These are phyloP conservation scores for Ancistrus triradiatus DNA, from an alignment of 2,113 vertebrate genomes.

Conservation along the genomic window DNA sequence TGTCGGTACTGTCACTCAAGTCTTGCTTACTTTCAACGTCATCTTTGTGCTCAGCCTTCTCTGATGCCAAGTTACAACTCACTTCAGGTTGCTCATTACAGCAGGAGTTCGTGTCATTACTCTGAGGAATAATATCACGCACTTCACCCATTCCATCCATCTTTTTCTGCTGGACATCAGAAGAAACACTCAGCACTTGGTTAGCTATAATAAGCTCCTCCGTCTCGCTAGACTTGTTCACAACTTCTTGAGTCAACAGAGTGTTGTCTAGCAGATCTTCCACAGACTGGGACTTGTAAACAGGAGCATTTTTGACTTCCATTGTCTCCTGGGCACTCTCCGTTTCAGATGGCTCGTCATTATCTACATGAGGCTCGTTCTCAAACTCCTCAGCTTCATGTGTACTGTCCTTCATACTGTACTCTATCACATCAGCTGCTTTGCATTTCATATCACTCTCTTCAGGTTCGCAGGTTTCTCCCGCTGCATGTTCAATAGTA, in stretches of 20 bases:
- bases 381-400: neutral
- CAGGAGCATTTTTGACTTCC: slow-evolving; percentile 10
- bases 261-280: slow-evolving; percentile 24
- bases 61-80: neutral
- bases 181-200: neutral
- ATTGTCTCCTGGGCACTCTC: slow-evolving; percentile 37
- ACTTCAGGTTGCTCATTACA: slow-evolving; percentile 1
- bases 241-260: slow-evolving; percentile 1
- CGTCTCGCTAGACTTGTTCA: neutral
- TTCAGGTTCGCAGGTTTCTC: neutral
- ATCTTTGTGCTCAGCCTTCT: neutral
- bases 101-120: slow-evolving; percentile 11
- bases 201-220: neutral
- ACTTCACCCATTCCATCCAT: neutral
- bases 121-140: neutral
- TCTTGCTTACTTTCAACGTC: neutral
- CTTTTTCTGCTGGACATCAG: neutral
- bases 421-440: neutral
- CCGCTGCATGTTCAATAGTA: neutral
- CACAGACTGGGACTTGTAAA: slow-evolving; percentile 9
- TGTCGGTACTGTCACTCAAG: neutral
- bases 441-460: neutral
- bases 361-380: neutral
- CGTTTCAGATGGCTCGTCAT: slow-evolving; percentile 37
- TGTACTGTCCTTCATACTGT: neutral